Percentiles rank a stretch among this genome's conserved stretches.
These are phyloP conservation scores for Rhineura floridana DNA, from an alignment of 2,113 vertebrate genomes.

Conservation along the genomic window DNA sequence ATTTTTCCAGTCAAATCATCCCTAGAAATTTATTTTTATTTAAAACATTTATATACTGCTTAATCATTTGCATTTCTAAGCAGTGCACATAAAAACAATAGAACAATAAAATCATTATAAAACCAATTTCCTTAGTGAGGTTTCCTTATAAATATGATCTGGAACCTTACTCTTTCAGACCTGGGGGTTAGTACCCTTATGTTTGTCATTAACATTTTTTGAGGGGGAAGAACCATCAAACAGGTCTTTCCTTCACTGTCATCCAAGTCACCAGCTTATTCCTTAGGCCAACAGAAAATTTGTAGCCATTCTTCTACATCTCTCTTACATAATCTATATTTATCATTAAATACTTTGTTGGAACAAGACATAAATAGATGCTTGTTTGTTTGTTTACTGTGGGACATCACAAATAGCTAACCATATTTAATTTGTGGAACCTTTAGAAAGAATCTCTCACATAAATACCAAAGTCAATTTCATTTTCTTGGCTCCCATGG, in stretches of 20 bases:
- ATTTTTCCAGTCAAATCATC: background rate
- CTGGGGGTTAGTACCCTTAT: background rate
- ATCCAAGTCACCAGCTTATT: conserved; percentile 22
- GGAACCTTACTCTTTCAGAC: background rate
- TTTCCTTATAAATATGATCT: background rate
- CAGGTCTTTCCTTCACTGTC: conserved; percentile 29
- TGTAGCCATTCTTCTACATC: background rate
- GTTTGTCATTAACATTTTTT: background rate
- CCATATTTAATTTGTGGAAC: background rate
- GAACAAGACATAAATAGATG: background rate
- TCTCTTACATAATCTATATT: conserved; percentile 1
- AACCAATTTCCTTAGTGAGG: background rate
- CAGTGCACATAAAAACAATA: too few relatives aligned
- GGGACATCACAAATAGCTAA: background rate
- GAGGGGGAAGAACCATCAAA: background rate
- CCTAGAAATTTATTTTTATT: too few relatives aligned
- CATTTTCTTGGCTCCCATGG: background rate
- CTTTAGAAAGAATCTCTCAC: background rate
- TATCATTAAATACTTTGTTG: background rate
- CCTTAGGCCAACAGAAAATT: conserved; percentile 39
- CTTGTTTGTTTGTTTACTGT: background rate
- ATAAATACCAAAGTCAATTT: background rate
- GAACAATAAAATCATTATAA: too few relatives aligned
- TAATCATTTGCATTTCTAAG: too few relatives aligned
- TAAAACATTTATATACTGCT: too few relatives aligned